phyloP scores from a whole-genome alignment of 2,888 invertebrate genomes.

The Agriopis marginaria region DNA sequence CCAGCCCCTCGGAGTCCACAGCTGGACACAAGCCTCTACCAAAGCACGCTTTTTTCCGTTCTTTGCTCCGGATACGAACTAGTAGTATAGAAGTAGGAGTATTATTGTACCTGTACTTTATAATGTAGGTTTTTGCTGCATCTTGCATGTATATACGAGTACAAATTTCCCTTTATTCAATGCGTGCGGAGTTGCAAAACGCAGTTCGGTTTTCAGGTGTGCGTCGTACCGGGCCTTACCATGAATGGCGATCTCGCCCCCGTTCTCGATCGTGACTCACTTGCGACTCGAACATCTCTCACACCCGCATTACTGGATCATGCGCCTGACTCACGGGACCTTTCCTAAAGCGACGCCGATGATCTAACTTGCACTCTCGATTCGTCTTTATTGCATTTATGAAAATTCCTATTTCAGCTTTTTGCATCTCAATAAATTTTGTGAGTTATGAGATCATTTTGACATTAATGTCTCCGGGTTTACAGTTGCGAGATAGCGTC shows the following conservation, averaged over 20 bases:
- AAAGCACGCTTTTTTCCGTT: too few relatives aligned
- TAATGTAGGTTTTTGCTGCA: too few relatives aligned
- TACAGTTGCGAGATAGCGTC: constrained; percentile 1
- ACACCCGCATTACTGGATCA: constrained; percentile 15
- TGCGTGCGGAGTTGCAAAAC: neutral
- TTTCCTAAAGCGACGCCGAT: constrained; percentile 47
- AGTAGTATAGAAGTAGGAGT: too few relatives aligned
- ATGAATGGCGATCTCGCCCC: constrained; percentile 46
- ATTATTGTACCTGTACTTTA: too few relatives aligned
- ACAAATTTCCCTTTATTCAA: neutral
- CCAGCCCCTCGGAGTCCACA: too few relatives aligned
- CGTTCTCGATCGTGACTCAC: constrained; percentile 49
- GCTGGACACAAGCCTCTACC: too few relatives aligned
- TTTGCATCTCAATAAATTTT: constrained; percentile 21
- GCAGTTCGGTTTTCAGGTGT: constrained; percentile 23
- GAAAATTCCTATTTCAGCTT: constrained; percentile 24
- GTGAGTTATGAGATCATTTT: constrained; percentile 21
- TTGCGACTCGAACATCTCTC: constrained; percentile 38
- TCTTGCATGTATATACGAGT: too few relatives aligned
- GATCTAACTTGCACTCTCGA: constrained; percentile 52
- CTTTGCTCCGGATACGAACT: too few relatives aligned
- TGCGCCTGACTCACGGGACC: constrained; percentile 48
- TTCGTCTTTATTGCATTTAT: constrained; percentile 34
- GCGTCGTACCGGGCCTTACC: constrained; percentile 37
- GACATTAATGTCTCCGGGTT: constrained; percentile 3